These are phyloP conservation scores for Dryobota labecula DNA, from an alignment of 2,888 invertebrate species.

Conservation along the genomic window DNA sequence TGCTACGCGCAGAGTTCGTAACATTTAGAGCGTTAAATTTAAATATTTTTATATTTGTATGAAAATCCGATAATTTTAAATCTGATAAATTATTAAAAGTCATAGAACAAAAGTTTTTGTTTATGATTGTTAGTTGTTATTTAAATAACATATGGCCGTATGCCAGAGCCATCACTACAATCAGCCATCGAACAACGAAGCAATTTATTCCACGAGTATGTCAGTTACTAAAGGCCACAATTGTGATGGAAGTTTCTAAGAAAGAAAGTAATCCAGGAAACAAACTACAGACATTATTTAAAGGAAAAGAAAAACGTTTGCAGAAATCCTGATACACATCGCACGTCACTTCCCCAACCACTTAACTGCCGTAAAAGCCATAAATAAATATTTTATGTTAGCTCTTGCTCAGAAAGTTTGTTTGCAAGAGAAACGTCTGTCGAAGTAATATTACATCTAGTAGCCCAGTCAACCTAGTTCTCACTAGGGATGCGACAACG, in stretches of 20 bases:
- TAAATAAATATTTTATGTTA: slow-evolving; percentile 31
- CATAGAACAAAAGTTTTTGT: no score
- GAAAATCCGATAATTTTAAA: no score
- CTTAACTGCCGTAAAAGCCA: slow-evolving; percentile 17
- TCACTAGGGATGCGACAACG: slow-evolving; percentile 32
- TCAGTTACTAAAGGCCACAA: neutral
- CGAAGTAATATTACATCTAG: slow-evolving; percentile 4
- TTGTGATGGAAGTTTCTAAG: neutral
- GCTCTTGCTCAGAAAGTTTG: slow-evolving; percentile 25
- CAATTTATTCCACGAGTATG: neutral
- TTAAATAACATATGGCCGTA: no score
- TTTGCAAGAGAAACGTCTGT: slow-evolving; percentile 25
- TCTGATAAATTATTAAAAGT: no score
- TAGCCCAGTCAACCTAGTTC: slow-evolving; percentile 30
- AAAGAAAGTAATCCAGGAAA: neutral
- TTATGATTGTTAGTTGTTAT: no score
- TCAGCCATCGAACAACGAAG: neutral
- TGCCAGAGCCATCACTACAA: no score
- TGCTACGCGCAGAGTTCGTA: no score
- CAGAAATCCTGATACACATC: neutral
- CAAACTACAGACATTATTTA: neutral
- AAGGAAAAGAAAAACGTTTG: neutral
- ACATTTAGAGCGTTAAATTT: no score
- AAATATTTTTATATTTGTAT: no score
- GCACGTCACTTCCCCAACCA: slow-evolving; percentile 12